These are phyloP conservation scores for Gymnothorax reevesii DNA, from an alignment of 2,797 vertebrate species.

Conservation along the genomic window DNA sequence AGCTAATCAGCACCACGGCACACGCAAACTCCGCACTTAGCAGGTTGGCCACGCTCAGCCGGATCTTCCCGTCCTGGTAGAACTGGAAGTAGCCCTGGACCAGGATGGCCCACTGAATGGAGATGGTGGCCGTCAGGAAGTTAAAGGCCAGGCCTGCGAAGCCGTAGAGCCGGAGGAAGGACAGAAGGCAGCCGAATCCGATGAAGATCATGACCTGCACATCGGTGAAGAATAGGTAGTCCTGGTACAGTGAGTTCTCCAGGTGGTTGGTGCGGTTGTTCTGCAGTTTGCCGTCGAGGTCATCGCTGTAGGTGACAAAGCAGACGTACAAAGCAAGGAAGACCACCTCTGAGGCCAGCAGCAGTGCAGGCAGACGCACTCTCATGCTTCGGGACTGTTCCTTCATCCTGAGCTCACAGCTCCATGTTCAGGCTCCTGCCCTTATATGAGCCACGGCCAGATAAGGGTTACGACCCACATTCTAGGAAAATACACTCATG, in stretches of 20 bases:
- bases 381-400: constrained; percentile 44
- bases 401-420: constrained; percentile 1
- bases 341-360: constrained; percentile 68
- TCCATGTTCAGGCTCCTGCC: constrained; percentile 14
- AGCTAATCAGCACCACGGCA: constrained; percentile 80
- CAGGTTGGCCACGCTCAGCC: constrained; percentile 74
- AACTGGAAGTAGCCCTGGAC: constrained; percentile 81
- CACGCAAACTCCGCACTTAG: constrained; percentile 80
- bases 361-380: constrained; percentile 66
- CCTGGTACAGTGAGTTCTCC: constrained; percentile 63
- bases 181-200: constrained; percentile 80
- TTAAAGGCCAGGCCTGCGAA: constrained; percentile 79
- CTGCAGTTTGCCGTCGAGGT: constrained; percentile 47
- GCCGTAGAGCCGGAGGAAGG: constrained; percentile 77
- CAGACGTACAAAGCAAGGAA: constrained; percentile 66
- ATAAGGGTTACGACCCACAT: background rate
- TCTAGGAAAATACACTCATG: background rate
- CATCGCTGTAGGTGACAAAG: constrained; percentile 72
- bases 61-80: constrained; percentile 68
- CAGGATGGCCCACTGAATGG: constrained; percentile 81
- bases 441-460: background rate
- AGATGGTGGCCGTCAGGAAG: constrained; percentile 79
- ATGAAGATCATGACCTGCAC: constrained; percentile 84
- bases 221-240: constrained; percentile 80
- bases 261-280: constrained; percentile 55